These are phyloP conservation scores for Crotalus helleri DNA, from an alignment of 2,113 vertebrate genomes.

Conservation along the genomic window DNA sequence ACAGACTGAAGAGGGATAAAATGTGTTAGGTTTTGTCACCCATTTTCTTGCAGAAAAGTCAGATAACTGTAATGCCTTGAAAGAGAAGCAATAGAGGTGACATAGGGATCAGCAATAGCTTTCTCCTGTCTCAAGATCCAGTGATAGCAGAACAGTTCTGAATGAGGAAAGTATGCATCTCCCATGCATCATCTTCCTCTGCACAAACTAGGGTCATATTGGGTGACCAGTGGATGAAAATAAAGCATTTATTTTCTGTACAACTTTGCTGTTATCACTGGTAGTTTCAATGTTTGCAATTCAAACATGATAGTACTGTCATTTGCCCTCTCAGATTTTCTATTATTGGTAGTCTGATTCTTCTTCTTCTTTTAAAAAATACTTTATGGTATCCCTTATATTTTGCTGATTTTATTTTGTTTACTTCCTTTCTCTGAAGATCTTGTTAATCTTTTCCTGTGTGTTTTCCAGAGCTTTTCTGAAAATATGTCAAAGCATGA, in stretches of 20 bases:
- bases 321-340: neutral
- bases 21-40: neutral
- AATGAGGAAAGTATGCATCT: neutral
- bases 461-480: neutral
- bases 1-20: neutral
- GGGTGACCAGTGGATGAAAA: neutral
- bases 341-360: neutral
- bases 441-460: neutral
- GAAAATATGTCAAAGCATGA: neutral
- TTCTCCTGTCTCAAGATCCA: neutral
- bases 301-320: neutral
- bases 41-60: neutral
- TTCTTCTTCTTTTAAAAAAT: neutral
- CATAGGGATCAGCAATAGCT: neutral
- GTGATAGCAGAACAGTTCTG: neutral
- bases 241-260: neutral
- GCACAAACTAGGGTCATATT: neutral
- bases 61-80: neutral
- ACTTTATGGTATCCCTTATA: neutral
- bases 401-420: slow-evolving; percentile 7
- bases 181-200: neutral
- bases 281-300: neutral
- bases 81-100: neutral
- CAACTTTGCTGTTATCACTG: neutral
- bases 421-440: neutral